phyloP scores from a whole-genome alignment of 2,797 vertebrate genomes.

The Rhabdomys pumilio region DNA sequence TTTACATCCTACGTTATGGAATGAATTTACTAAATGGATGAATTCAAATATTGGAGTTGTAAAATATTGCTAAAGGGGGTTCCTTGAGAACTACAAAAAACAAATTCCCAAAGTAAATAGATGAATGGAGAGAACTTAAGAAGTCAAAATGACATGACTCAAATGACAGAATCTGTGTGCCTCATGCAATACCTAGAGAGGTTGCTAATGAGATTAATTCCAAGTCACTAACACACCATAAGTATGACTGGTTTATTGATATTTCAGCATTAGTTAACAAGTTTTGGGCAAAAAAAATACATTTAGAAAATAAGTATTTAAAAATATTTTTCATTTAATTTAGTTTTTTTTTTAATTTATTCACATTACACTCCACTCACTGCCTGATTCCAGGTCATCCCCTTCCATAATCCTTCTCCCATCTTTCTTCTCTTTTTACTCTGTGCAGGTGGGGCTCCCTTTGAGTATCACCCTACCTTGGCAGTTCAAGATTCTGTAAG shows the following conservation, averaged over 20 bases:
- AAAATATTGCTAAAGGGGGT: not conserved
- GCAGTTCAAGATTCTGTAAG: no score
- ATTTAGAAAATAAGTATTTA: not conserved
- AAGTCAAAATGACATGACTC: not conserved
- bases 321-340: no score
- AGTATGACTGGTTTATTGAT: not conserved
- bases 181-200: not conserved
- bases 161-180: not conserved
- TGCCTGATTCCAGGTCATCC: no score
- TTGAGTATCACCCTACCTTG: no score
- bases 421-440: no score
- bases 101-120: not conserved
- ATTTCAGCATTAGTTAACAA: not conserved
- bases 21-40: not conserved
- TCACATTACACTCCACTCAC: no score
- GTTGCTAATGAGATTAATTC: not conserved
- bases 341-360: no score
- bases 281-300: not conserved
- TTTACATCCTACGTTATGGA: not conserved
- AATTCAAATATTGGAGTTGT: not conserved
- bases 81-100: not conserved
- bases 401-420: no score
- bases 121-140: not conserved
- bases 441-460: no score
- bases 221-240: not conserved